Evolutionary conservation across 2,888 invertebrate species (phyloP), one percentile per base, ranked within the genome.

Genomic region (Lampropteryx suffumata): DNA sequence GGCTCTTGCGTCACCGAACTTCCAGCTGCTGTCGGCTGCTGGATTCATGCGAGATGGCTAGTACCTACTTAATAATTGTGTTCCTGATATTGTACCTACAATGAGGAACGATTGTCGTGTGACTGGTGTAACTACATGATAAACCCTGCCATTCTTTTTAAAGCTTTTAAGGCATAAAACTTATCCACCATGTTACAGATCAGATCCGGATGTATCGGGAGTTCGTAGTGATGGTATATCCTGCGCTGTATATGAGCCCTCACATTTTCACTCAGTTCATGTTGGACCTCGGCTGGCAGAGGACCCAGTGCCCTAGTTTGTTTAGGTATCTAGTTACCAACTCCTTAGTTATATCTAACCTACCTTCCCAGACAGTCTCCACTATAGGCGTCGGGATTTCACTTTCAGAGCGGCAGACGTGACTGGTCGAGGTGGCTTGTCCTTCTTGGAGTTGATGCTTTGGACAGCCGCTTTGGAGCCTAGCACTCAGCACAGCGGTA

Each of bases 391-490:
- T 27, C n/a, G n/a, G n/a, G n/a, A n/a, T n/a, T 24, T 1, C 24
- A 10, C 6, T 53, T 42, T 10, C 55, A 92, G 93, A 67, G 85
- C 93, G 2, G 93, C 93, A 32, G 93, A 93, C 69, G 61, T 90
- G 13, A 76, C 76, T 1, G 75, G 81, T 3, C 79, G 91, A 42
- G 84, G 84, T 10, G 92, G 91, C 1, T 67, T 94, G 11, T 90
- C 92, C 0, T 93, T 91, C 64, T 65, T 83, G 39, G 93, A 94
- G 65, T 76, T 92, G 55, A 67, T 94, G 57, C 79, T 92, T 57
- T 93, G 94, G 69, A 62, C 92, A 21, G 93, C 94, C 1, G 92
- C 93, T 0, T 72, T 93, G 59, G 95, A 95, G 64, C 94, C 94
- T 0, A 73, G 68, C 28, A 94, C 94, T 0, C 91, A 89, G 36